Evolutionary conservation across 2,113 vertebrate genomes (phyloP), one percentile per base, ranked within the genome.

Genomic region (Pionites leucogaster): DNA sequence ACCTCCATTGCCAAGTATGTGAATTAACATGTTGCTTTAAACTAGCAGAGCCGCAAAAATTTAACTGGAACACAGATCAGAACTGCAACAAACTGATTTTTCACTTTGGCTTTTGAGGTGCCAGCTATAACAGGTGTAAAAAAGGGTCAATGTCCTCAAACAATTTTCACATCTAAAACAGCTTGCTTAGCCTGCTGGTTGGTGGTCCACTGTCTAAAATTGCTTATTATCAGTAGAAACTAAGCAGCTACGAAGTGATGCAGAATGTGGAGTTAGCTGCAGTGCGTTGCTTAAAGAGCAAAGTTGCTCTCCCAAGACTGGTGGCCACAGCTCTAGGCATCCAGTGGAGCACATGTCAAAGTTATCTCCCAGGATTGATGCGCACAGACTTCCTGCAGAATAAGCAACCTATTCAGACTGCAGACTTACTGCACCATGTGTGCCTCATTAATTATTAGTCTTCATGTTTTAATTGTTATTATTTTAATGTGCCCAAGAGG

Each of bases 381-480:
- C 1, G 2, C 44, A 41, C 31, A 63, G 80, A 24, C 23, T 79
- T 90, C 59, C 46, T 92, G 44, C 41, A 88, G 86, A 69, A 91
- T 69, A 79, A 84, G 41, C 39, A 86, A 28, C 52, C 65, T 92
- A 20, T 82, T 94, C 35, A 78, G 19, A n/a, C 64, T 87, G 14
- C 44, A 69, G 35, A 37, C 37, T 92, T 70, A 31, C 14, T 86
- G 62, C 22, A 65, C 68, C 79, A 49, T 71, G 55, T 91, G 64
- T 68, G 18, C 55, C 88, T 81, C 72, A 82, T 96, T 91, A 91
- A 89, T 95, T 95, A 96, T 90, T 97, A 92, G 78, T 97, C 71
- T 88, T 95, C 69, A 84, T 92, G 41, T 87, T 97, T 96, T 95
- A 93, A 95, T 96, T 95, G 82, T 92, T 94, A 82, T 89, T 95